A percentile compares a stretch with the other conserved stretches of the same genome.
Conservation (phyloP, 2,888 invertebrate genomes). For the Seira ritae region DNA sequence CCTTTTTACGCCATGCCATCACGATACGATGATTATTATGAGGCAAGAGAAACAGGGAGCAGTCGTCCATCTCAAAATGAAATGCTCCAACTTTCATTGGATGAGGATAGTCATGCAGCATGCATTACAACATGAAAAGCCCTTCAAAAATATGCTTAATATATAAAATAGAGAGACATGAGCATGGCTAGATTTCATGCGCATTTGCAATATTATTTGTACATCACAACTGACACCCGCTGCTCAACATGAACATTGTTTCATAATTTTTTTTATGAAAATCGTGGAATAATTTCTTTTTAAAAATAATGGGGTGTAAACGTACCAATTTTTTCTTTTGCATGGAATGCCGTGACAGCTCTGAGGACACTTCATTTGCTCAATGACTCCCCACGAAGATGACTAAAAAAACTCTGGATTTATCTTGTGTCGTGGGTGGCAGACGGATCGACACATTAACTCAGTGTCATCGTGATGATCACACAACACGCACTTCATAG, state of each 20-base stretch:
- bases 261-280: background rate
- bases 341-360: too few relatives aligned
- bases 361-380: too few relatives aligned
- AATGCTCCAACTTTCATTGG: slow-evolving; percentile 52
- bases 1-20: background rate
- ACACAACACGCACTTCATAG: too few relatives aligned
- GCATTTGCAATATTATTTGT: background rate
- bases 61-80: slow-evolving; percentile 54
- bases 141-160: background rate
- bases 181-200: background rate
- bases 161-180: too few relatives aligned
- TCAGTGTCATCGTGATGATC: too few relatives aligned
- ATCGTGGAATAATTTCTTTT: too few relatives aligned
- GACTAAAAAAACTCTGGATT: too few relatives aligned
- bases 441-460: too few relatives aligned
- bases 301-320: too few relatives aligned
- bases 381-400: too few relatives aligned
- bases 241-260: background rate
- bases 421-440: too few relatives aligned
- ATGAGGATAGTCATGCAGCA: slow-evolving; percentile 26
- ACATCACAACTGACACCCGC: background rate
- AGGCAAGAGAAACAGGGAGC: slow-evolving; percentile 30
- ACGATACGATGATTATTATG: slow-evolving; percentile 22
- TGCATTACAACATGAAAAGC: background rate
- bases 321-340: too few relatives aligned